A percentile compares a stretch with the other conserved stretches of the same genome.
phyloP scores from a whole-genome alignment of 2,113 vertebrate species.

The Brachyistius frenatus region DNA sequence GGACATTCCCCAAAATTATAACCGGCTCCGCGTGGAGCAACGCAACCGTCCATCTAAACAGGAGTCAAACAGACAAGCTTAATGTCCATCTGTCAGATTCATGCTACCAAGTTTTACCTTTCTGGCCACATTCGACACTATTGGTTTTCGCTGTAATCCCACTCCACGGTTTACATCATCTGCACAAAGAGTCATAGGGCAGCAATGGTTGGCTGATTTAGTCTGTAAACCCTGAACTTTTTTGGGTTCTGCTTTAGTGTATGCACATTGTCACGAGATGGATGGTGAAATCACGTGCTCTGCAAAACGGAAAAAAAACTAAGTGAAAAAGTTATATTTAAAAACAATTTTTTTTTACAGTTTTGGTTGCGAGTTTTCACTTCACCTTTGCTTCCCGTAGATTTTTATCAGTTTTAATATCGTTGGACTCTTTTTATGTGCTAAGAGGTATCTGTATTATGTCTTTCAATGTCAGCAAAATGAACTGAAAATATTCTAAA shows the following conservation, averaged over 20 bases:
- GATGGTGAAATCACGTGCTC: neutral
- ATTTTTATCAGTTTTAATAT: neutral
- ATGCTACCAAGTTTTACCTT: neutral
- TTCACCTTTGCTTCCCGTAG: neutral
- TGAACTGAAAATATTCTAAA: neutral
- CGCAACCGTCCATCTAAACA: neutral
- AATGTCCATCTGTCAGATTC: neutral
- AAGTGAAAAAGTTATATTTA: neutral
- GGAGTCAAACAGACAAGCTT: slow-evolving; percentile 8
- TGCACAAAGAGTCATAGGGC: neutral
- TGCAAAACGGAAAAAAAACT: neutral
- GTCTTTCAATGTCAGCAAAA: slow-evolving; percentile 6
- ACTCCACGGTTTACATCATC: neutral
- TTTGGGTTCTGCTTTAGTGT: neutral
- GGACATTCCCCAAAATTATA: slow-evolving; percentile 29
- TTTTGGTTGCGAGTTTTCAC: neutral
- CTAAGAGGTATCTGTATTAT: neutral
- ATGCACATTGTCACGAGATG: neutral
- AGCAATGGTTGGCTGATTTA: neutral
- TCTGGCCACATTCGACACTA: neutral
- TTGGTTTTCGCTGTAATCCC: slow-evolving; percentile 3
- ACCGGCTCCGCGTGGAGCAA: slow-evolving; percentile 15
- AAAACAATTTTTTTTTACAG: too few relatives aligned
- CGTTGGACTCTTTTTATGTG: neutral
- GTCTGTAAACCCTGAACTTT: neutral